Evolutionary conservation across 1,140 invertebrate genomes (phyloP), one percentile per base, ranked within the genome.

Genomic region (Heliconius melpomene): DNA sequence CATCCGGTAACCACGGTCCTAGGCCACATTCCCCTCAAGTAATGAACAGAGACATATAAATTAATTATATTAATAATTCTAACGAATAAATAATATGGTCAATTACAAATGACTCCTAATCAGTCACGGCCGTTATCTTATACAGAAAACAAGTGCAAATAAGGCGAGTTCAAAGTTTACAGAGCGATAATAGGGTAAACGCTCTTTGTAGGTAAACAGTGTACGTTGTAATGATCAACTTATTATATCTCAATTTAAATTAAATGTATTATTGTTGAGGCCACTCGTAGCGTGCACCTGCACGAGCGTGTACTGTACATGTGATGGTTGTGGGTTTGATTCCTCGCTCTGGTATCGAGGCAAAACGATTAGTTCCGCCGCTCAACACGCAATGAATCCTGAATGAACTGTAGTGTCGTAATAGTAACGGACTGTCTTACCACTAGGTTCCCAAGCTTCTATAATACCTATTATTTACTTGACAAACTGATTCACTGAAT

Each of bases 161-260:
- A 76, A n/a, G 38, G 13, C 1, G 73, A 74, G 74, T 38, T 76
- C 74, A 76, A 76, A 76, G 74, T 76, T 76, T 75, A 75, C 74
- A 18, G 57, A 52, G 57, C 36, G 74, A 76, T 76, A 76, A 7
- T n/a, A 66, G 60, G 74, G 74, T 76, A 76, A 76, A 76, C n/a
- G 74, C 57, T 76, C 74, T 74, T 74, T 52, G 36, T 76, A 16
- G 54, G n/a, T 66, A 66, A 66, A 66, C 60, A 66, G 23, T 66
- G 60, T 11, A 11, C 60, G 60, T 29, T 66, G 60, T 66, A 26
- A 66, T 66, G n/a, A 66, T 66, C 3, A 66, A 6, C 23, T 26
- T 23, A 60, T 60, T n/a, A 60, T 60, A 66, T 66, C 29, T 26
- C 2, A 66, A 66, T 23, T 66, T 66, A 23, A 23, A n/a, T 66